A percentile compares a stretch with the other conserved stretches of the same genome.
phyloP scores from a whole-genome alignment of 2,888 invertebrate genomes.

The Myopa testacea region DNA sequence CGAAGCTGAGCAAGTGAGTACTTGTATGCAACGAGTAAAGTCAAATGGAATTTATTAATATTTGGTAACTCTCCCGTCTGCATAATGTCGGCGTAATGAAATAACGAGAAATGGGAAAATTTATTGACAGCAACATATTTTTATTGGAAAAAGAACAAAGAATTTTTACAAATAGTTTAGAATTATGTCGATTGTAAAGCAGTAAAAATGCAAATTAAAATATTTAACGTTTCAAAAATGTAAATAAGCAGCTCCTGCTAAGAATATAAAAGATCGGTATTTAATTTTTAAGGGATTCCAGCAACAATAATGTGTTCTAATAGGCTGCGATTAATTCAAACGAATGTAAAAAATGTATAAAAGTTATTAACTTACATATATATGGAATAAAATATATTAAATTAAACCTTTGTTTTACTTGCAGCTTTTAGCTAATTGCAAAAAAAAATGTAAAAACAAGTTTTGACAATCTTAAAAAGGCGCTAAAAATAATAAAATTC shows the following conservation, averaged over 20 bases:
- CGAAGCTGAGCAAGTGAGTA: conserved; percentile 36
- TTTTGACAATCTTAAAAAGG: conserved; percentile 41
- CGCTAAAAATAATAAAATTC: conserved; percentile 31
- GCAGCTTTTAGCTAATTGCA: conserved; percentile 36
- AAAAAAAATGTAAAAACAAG: conserved; percentile 19
- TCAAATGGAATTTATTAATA: conserved; percentile 37
- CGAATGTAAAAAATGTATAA: conserved; percentile 3
- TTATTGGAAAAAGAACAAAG: conserved; percentile 25
- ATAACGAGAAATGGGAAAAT: background rate
- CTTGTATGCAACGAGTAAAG: conserved; percentile 38
- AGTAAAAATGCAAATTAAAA: too few relatives aligned
- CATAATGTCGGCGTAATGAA: conserved; percentile 7
- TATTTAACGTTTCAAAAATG: conserved; percentile 1
- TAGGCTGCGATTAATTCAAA: background rate
- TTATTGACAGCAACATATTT: conserved; percentile 12
- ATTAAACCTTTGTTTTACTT: conserved; percentile 41
- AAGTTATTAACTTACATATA: background rate
- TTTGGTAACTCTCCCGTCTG: conserved; percentile 31
- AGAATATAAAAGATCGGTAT: too few relatives aligned
- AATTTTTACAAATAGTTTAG: background rate
- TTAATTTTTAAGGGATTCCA: too few relatives aligned
- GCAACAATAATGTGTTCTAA: too few relatives aligned
- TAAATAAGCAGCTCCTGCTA: too few relatives aligned
- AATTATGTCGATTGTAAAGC: background rate
- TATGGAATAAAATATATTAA: background rate